phyloP scores from a whole-genome alignment of 92 coral and sea anemone species.

The Blastomussa wellsi region DNA sequence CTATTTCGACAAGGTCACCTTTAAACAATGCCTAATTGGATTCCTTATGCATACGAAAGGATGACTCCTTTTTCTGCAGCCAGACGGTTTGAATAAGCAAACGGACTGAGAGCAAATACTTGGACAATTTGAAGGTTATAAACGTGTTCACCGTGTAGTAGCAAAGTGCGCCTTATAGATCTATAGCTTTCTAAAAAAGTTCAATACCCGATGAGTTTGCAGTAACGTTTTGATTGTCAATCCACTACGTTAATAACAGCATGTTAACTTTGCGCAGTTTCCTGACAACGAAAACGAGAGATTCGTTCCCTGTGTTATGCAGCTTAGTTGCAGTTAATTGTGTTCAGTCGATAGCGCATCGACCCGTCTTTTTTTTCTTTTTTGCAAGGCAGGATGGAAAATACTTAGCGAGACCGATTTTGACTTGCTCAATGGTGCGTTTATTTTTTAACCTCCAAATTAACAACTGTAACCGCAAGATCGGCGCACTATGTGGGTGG shows the following conservation, averaged over 20 bases:
- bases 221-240: background rate
- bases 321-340: background rate
- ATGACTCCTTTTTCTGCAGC: background rate
- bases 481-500: constrained; percentile 4
- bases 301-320: background rate
- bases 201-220: background rate
- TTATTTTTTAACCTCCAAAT: background rate
- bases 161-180: background rate
- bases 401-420: background rate
- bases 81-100: constrained; percentile 34
- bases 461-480: background rate
- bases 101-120: constrained; percentile 10
- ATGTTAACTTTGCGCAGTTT: background rate
- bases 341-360: background rate
- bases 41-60: constrained; percentile 25
- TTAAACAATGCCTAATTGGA: constrained; percentile 52
- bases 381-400: background rate
- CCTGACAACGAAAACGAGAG: background rate
- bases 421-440: background rate
- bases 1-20: constrained; percentile 7
- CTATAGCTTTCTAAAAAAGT: background rate
- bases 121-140: background rate
- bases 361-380: background rate
- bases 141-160: background rate
- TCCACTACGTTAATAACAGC: background rate